Conservation (phyloP, 1,140 invertebrate species). For the Nephila pilipes region DNA sequence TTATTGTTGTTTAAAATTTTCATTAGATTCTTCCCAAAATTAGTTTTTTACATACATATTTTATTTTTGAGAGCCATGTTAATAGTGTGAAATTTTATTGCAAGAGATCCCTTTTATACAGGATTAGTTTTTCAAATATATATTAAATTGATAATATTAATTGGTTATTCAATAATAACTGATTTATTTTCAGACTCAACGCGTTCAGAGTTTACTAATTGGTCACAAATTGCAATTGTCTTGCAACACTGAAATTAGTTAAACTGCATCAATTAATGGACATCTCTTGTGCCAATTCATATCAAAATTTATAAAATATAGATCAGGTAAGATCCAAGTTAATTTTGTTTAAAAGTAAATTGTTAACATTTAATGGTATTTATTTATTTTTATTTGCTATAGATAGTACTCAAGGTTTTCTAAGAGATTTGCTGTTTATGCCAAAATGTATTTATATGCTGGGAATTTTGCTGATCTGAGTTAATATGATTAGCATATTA, state of each 20-base stretch:
- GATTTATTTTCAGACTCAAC: neutral
- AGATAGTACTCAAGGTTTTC: neutral
- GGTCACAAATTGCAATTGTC: neutral
- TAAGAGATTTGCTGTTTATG: neutral
- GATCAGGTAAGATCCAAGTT: constrained; percentile 13
- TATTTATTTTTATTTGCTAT: neutral
- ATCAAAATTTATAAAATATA: neutral
- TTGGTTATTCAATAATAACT: no score
- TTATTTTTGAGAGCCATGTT: no score
- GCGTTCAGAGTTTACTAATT: neutral
- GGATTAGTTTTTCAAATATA: no score
- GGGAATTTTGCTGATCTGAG: neutral
- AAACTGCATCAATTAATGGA: neutral
- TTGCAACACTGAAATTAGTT: neutral
- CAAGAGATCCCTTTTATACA: no score
- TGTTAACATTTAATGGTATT: neutral
- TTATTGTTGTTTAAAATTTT: no score
- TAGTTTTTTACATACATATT: no score
- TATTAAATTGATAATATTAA: no score
- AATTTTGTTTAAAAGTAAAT: neutral
- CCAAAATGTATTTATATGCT: constrained; percentile 24
- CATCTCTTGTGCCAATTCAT: neutral
- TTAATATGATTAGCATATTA: neutral
- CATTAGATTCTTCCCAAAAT: no score
- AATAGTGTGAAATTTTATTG: no score